phyloP scores from a whole-genome alignment of 2,797 vertebrate genomes.

The Harpagifer antarcticus region DNA sequence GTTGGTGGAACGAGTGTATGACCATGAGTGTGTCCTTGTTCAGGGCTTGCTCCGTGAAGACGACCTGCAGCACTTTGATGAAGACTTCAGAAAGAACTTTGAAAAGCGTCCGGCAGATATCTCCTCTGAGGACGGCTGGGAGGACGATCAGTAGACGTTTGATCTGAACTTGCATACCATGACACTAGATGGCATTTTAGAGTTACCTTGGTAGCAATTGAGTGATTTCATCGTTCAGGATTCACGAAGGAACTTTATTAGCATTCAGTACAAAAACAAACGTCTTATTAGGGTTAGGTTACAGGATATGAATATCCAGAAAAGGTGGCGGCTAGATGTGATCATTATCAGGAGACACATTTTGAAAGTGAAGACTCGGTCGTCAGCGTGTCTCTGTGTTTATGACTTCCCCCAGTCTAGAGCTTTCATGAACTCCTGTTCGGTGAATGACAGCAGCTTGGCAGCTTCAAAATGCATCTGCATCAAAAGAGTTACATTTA shows the following conservation, averaged over 20 bases:
- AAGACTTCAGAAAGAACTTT: conserved; percentile 90
- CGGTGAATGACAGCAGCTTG: conserved; percentile 96
- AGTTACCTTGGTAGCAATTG: not conserved
- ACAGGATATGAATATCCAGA: conserved; percentile 5
- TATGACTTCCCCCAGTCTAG: conserved; percentile 91
- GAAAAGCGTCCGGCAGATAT: conserved; percentile 73
- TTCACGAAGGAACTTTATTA: not conserved
- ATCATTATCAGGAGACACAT: not conserved
- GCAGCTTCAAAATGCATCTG: conserved; percentile 98
- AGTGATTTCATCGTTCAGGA: not conserved
- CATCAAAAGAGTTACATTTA: not conserved
- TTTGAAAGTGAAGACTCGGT: no score
- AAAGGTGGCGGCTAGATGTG: conserved; percentile 11
- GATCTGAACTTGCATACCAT: conserved; percentile 18
- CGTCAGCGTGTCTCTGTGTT: conserved; percentile 17
- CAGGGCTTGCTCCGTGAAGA: conserved; percentile 92
- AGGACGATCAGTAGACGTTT: conserved; percentile 28
- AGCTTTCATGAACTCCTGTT: conserved; percentile 96
- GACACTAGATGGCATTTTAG: conserved; percentile 81
- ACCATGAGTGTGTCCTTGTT: conserved; percentile 28
- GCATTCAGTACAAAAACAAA: not conserved
- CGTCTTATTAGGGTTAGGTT: conserved; percentile 36
- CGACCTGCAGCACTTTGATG: conserved; percentile 91
- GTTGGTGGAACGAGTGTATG: not conserved
- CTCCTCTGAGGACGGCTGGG: conserved; percentile 77